phyloP scores from a whole-genome alignment of 2,797 vertebrate genomes.

The Spinibarbus caldwelli region DNA sequence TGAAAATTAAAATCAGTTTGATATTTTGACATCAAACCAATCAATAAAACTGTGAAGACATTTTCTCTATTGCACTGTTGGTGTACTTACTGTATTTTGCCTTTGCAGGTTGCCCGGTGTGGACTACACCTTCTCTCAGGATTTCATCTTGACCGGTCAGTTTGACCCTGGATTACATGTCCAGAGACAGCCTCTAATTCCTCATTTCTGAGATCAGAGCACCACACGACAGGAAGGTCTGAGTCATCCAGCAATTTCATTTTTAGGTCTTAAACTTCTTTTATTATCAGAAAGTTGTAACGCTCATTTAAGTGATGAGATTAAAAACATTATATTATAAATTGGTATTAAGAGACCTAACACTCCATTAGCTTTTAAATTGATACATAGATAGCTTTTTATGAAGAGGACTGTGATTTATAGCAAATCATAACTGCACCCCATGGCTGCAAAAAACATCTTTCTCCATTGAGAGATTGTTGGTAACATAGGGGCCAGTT shows the following conservation, averaged over 20 bases:
- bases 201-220: slow-evolving; percentile 49
- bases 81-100: neutral
- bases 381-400: neutral
- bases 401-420: neutral
- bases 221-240: slow-evolving; percentile 32
- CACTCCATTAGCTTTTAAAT: neutral
- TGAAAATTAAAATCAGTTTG: neutral
- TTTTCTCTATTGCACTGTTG: neutral
- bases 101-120: neutral
- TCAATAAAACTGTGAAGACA: neutral
- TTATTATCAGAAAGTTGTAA: slow-evolving; percentile 10
- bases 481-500: neutral
- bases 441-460: neutral
- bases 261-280: slow-evolving; percentile 16
- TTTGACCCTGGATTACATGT: slow-evolving; percentile 72
- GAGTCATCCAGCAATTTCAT: slow-evolving; percentile 14
- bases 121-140: slow-evolving; percentile 64
- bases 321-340: neutral
- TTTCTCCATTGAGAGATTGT: neutral
- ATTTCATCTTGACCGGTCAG: slow-evolving; percentile 71
- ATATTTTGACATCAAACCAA: neutral
- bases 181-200: slow-evolving; percentile 57
- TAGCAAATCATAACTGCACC: neutral
- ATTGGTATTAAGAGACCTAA: neutral
- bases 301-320: neutral